Conservation (phyloP, 1,140 invertebrate species). For the Pomacea maculata region DNA sequence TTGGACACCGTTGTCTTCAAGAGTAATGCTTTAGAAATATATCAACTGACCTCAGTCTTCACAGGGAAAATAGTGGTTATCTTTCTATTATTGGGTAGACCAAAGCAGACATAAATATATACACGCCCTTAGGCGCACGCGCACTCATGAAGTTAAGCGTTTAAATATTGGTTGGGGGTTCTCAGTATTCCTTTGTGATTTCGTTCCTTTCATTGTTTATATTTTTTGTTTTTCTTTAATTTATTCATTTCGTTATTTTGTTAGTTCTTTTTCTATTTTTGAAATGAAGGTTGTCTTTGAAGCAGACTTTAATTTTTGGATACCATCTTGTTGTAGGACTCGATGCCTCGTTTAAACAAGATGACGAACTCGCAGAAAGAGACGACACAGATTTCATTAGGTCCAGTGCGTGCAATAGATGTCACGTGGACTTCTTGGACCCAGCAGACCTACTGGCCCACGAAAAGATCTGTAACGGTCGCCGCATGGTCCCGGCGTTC, state of each 20-base stretch:
- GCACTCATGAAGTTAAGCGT: not conserved
- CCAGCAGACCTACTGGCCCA: constrained; percentile 7
- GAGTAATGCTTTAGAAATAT: too few relatives aligned
- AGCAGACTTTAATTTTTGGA: not conserved
- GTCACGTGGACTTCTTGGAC: constrained; percentile 8
- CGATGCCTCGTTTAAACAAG: not conserved
- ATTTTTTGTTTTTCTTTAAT: not conserved
- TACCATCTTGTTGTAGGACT: not conserved
- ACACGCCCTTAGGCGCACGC: not conserved
- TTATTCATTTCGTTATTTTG: not conserved
- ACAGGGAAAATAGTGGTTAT: too few relatives aligned
- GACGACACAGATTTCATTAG: not conserved
- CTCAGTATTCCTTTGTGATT: not conserved
- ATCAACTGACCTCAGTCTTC: too few relatives aligned
- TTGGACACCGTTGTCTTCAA: too few relatives aligned
- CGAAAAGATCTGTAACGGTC: constrained; percentile 3
- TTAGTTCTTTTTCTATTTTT: constrained; percentile 1
- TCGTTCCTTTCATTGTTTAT: not conserved
- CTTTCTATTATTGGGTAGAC: not conserved
- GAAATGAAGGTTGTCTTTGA: not conserved
- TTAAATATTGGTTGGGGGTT: not conserved
- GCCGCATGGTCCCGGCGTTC: not conserved
- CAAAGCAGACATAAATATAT: not conserved
- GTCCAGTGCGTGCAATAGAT: constrained; percentile 3
- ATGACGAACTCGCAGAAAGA: not conserved